Evolutionary conservation across 1,140 invertebrate species (phyloP).

Genomic region (Dufourea novaeangliae): DNA sequence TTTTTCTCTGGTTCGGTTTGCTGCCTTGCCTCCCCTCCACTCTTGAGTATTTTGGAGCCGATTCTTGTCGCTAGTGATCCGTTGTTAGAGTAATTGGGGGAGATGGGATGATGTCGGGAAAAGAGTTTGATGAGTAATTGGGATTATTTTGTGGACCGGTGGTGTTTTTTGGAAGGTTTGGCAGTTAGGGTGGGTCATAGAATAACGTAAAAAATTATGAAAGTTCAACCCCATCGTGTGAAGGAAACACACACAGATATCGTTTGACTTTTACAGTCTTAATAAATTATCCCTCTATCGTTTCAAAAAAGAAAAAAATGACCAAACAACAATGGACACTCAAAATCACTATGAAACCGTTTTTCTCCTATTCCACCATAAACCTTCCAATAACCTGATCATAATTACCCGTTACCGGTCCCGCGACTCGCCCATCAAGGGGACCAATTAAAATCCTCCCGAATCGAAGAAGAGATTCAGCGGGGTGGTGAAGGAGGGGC

Average conservation of each 20-base stretch:
- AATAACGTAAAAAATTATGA: too few species aligned
- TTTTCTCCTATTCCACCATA: neutral
- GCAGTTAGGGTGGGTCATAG: too few species aligned
- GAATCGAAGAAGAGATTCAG: neutral
- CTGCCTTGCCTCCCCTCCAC: constrained; percentile 52
- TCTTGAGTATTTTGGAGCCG: neutral
- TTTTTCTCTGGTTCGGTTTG: neutral
- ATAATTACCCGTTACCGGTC: constrained; percentile 12
- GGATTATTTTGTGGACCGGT: neutral
- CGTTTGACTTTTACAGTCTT: too few species aligned
- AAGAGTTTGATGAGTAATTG: constrained; percentile 16
- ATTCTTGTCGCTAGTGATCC: constrained; percentile 12
- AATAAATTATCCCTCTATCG: too few species aligned
- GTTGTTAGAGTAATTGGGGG: constrained; percentile 24
- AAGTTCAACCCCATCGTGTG: too few species aligned
- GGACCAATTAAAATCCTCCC: constrained; percentile 46
- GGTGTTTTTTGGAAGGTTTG: neutral
- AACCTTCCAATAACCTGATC: neutral
- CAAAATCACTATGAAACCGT: neutral
- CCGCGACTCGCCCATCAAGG: constrained; percentile 23
- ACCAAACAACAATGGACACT: neutral
- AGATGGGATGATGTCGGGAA: constrained; percentile 9
- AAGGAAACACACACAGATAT: too few species aligned
- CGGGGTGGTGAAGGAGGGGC: constrained; percentile 22
- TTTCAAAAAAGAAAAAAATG: too few species aligned